These are phyloP conservation scores for Drosophila gunungcola DNA, from an alignment of 1,140 invertebrate species.

Conservation along the genomic window DNA sequence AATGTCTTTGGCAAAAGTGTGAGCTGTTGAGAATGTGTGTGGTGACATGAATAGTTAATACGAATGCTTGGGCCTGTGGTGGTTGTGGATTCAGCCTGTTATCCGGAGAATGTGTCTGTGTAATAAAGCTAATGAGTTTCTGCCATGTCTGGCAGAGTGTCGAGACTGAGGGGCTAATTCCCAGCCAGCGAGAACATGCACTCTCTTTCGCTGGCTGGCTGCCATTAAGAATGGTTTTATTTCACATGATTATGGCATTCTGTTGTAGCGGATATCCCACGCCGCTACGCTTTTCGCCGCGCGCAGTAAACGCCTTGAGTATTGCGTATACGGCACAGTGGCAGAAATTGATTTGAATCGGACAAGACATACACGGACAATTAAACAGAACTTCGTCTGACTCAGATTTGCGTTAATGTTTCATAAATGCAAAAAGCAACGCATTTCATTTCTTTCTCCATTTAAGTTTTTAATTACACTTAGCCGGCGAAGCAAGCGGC, in stretches of 20 bases:
- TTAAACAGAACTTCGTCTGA: slow-evolving; percentile 41
- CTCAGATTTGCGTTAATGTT: slow-evolving; percentile 72
- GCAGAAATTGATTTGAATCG: slow-evolving; percentile 61
- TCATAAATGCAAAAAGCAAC: slow-evolving; percentile 61
- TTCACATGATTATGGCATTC: slow-evolving; percentile 58
- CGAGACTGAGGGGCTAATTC: slow-evolving; percentile 46
- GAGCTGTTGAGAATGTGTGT: slow-evolving; percentile 9
- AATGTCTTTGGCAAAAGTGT: slow-evolving; percentile 39
- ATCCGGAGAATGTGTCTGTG: slow-evolving; percentile 22
- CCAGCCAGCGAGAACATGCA: slow-evolving; percentile 38
- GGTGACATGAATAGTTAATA: slow-evolving; percentile 75
- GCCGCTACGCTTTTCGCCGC: too few species aligned
- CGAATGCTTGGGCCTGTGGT: slow-evolving; percentile 43
- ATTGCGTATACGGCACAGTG: slow-evolving; percentile 32
- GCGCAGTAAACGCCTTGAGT: neutral
- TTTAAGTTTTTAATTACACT: slow-evolving; percentile 78
- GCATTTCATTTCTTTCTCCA: slow-evolving; percentile 62
- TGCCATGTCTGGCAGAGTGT: slow-evolving; percentile 57
- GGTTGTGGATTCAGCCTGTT: slow-evolving; percentile 1
- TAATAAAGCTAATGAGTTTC: slow-evolving; percentile 76
- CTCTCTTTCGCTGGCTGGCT: slow-evolving; percentile 37
- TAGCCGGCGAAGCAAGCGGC: slow-evolving; percentile 10
- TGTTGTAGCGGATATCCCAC: slow-evolving; percentile 21
- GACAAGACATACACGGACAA: slow-evolving; percentile 42
- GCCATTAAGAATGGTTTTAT: slow-evolving; percentile 60